A percentile compares a stretch with the other conserved stretches of the same genome.
Conservation (phyloP, 2,797 vertebrate species). For the Nyctibius grandis region DNA sequence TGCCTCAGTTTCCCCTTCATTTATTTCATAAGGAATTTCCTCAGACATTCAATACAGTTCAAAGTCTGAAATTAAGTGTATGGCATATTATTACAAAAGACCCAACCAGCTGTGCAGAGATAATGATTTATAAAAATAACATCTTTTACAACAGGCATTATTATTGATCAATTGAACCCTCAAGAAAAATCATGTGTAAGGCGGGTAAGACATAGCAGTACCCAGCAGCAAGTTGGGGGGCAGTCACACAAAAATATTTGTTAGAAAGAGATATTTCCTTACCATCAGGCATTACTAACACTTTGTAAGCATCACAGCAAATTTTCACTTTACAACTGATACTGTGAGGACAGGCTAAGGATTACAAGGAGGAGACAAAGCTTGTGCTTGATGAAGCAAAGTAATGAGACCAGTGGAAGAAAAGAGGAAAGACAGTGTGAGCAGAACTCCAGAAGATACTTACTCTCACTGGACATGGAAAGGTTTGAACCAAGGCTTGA, state of each 20-base stretch:
- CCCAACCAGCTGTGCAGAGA: background rate
- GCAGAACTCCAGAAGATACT: constrained; percentile 31
- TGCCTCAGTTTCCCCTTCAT: background rate
- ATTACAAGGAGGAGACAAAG: background rate
- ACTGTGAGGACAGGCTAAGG: background rate
- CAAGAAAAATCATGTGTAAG: background rate
- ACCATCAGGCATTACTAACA: background rate
- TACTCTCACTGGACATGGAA: constrained; percentile 82
- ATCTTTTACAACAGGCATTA: background rate
- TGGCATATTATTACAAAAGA: background rate
- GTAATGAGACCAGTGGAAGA: background rate
- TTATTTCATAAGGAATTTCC: background rate
- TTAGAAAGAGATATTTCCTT: background rate
- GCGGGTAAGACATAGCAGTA: background rate
- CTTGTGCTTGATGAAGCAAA: background rate
- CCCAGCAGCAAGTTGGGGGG: background rate
- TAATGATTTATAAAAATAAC: background rate
- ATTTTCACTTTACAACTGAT: background rate
- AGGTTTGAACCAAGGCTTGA: constrained; percentile 79
- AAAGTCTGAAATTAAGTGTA: background rate
- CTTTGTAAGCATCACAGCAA: background rate
- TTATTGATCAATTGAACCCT: background rate
- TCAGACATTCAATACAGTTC: background rate
- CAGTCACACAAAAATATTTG: background rate
- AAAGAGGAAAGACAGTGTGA: background rate